Conservation (phyloP, 1,140 invertebrate species). For the Cryptotermes secundus region DNA sequence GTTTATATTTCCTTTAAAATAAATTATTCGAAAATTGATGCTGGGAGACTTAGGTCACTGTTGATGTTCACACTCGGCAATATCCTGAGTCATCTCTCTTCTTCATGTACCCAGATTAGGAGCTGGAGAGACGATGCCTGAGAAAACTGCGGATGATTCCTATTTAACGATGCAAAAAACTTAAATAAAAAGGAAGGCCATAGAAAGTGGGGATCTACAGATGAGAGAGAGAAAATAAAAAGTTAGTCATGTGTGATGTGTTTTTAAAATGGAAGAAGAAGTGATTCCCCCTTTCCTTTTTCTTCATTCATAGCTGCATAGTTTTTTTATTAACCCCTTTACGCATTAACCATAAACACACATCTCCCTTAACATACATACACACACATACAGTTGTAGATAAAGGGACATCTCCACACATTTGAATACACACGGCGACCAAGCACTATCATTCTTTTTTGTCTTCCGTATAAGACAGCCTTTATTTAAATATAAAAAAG, state of each 20-base stretch:
- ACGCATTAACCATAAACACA: conserved; percentile 12
- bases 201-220: neutral
- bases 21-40: too few relatives aligned
- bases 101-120: neutral
- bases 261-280: conserved; percentile 13
- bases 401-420: conserved; percentile 25
- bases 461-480: neutral
- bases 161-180: conserved; percentile 31
- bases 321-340: conserved; percentile 20
- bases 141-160: conserved; percentile 24
- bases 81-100: neutral
- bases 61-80: neutral
- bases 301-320: neutral
- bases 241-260: conserved; percentile 29
- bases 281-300: neutral
- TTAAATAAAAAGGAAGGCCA: neutral
- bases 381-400: neutral
- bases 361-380: neutral
- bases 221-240: conserved; percentile 21
- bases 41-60: too few relatives aligned
- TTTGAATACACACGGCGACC: conserved; percentile 11
- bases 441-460: conserved; percentile 9
- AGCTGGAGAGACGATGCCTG: neutral
- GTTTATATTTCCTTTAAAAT: too few relatives aligned
- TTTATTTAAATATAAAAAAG: conserved; percentile 32